phyloP scores from a whole-genome alignment of 2,888 invertebrate species.

The Nudaria mundana region DNA sequence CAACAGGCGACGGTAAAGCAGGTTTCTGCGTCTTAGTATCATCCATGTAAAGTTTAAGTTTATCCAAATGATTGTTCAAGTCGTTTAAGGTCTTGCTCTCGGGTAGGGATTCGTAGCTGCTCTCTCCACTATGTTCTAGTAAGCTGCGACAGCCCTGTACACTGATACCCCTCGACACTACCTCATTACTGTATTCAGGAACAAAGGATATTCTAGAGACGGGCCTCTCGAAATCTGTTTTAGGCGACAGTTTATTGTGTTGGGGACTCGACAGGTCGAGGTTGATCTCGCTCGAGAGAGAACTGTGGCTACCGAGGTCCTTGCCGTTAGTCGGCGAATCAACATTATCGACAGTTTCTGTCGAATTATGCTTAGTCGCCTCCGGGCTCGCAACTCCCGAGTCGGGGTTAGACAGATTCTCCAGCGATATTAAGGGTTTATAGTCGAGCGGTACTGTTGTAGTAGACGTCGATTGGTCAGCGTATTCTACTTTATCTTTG shows the following conservation, averaged over 20 bases:
- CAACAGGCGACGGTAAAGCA: conserved; percentile 47
- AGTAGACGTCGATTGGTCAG: conserved; percentile 61
- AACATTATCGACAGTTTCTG: conserved; percentile 74
- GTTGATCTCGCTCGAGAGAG: conserved; percentile 80
- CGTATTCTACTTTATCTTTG: conserved; percentile 78
- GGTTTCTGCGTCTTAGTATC: conserved; percentile 45
- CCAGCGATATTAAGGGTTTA: conserved; percentile 62
- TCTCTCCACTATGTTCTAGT: conserved; percentile 62
- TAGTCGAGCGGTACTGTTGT: conserved; percentile 61
- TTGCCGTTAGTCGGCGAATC: conserved; percentile 71
- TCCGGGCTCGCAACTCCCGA: conserved; percentile 81
- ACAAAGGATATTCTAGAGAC: conserved; percentile 61
- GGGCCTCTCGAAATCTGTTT: conserved; percentile 62
- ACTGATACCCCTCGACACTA: conserved; percentile 68
- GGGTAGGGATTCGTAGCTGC: conserved; percentile 56
- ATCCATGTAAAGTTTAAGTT: conserved; percentile 60
- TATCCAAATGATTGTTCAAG: conserved; percentile 56
- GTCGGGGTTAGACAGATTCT: conserved; percentile 72
- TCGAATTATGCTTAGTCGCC: conserved; percentile 79
- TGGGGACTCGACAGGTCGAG: conserved; percentile 79
- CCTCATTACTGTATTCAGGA: conserved; percentile 66
- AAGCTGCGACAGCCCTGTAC: conserved; percentile 60
- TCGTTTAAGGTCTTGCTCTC: conserved; percentile 51
- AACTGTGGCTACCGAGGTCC: conserved; percentile 69
- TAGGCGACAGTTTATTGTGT: conserved; percentile 58